A percentile compares a stretch with the other conserved stretches of the same genome.
Evolutionary conservation across 2,113 vertebrate genomes (phyloP).

Genomic region (Strigops habroptila): DNA sequence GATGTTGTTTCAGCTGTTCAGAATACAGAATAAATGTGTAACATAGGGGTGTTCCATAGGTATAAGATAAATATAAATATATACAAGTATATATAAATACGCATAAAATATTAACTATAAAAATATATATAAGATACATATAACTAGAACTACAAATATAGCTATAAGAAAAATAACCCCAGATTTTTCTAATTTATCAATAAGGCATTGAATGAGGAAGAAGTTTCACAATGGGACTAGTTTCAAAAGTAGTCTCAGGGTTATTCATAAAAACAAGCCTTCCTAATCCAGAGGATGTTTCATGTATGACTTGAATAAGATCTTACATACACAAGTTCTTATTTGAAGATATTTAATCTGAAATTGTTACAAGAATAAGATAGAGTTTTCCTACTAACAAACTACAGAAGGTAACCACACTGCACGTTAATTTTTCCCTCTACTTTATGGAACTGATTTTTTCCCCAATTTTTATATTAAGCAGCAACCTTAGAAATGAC

Average conservation of each 20-base stretch:
- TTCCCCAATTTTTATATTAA: not conserved
- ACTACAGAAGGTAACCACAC: not conserved
- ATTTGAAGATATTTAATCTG: not conserved
- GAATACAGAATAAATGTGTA: not conserved
- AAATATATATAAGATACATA: not conserved
- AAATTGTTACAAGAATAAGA: not conserved
- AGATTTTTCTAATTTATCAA: not conserved
- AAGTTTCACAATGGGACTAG: not conserved
- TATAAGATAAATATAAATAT: not conserved
- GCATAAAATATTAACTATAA: not conserved
- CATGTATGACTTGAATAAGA: not conserved
- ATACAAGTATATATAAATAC: not conserved
- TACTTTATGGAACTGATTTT: not conserved
- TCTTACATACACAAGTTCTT: not conserved
- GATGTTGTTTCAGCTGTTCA: not conserved
- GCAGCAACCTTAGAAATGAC: not conserved
- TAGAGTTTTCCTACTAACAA: not conserved
- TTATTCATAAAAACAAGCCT: not conserved
- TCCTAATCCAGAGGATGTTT: not conserved
- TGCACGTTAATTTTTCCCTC: not conserved
- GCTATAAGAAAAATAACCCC: not conserved
- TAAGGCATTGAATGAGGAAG: not conserved
- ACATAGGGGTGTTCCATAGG: not conserved
- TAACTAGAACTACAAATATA: not conserved
- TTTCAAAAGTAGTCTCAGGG: not conserved